Conservation (phyloP, 2,113 vertebrate genomes). For the Protobothrops flavoviridis region DNA sequence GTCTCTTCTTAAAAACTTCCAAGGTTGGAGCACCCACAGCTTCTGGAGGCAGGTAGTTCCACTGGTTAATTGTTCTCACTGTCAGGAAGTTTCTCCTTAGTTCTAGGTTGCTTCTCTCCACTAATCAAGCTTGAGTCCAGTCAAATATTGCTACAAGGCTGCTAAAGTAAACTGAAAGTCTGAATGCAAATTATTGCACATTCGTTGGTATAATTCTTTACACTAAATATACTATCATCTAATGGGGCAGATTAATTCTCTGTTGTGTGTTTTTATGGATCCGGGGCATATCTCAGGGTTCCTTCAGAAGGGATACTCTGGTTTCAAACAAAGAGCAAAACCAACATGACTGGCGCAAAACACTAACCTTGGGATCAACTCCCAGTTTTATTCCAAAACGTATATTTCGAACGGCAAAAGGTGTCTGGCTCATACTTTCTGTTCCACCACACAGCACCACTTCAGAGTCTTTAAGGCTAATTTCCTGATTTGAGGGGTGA, state of each 20-base stretch:
- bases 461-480: constrained; percentile 87
- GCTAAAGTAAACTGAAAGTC: background rate
- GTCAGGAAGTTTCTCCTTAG: too few relatives aligned
- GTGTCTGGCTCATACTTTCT: constrained; percentile 94
- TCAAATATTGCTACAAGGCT: background rate
- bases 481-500: constrained; percentile 76
- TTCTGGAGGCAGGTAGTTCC: too few relatives aligned
- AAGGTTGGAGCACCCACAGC: too few relatives aligned
- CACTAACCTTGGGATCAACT: constrained; percentile 83
- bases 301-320: background rate
- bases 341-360: background rate
- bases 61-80: too few relatives aligned
- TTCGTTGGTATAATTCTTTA: too few relatives aligned
- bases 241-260: background rate
- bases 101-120: too few relatives aligned
- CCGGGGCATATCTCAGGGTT: background rate
- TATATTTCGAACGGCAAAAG: constrained; percentile 83
- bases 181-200: too few relatives aligned
- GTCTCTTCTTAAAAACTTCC: too few relatives aligned
- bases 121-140: background rate
- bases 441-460: constrained; percentile 91
- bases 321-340: background rate
- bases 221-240: too few relatives aligned
- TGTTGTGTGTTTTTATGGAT: background rate
- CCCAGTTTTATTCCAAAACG: constrained; percentile 92